These are phyloP conservation scores for Drosophila ambigua DNA, from an alignment of 1,140 invertebrate species.

Conservation along the genomic window DNA sequence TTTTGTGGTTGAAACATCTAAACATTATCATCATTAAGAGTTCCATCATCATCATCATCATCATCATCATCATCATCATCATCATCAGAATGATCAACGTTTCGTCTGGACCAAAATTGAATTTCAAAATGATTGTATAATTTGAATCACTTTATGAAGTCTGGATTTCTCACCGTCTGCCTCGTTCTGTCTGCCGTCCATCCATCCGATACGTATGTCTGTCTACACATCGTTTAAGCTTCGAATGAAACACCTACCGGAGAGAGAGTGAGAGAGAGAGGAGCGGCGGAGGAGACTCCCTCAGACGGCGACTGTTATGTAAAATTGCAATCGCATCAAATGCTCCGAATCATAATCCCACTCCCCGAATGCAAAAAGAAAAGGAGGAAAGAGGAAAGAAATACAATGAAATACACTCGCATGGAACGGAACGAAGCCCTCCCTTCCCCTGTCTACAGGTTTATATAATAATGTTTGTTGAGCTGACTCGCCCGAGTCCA, in stretches of 20 bases:
- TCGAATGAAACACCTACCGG: slow-evolving; percentile 55
- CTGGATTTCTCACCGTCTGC: slow-evolving; percentile 66
- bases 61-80: slow-evolving; percentile 32
- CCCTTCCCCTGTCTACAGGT: slow-evolving; percentile 37
- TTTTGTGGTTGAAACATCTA: slow-evolving; percentile 44
- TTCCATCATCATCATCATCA: slow-evolving; percentile 32
- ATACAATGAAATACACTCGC: slow-evolving; percentile 12
- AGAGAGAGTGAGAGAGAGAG: not conserved
- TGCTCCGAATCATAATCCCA: slow-evolving; percentile 53
- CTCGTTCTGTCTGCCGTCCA: slow-evolving; percentile 19
- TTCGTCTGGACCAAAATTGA: slow-evolving; percentile 77
- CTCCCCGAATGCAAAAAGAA: slow-evolving; percentile 11
- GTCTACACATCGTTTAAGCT: slow-evolving; percentile 72
- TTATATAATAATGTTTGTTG: slow-evolving; percentile 80
- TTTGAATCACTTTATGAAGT: slow-evolving; percentile 78
- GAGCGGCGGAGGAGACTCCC: not conserved
- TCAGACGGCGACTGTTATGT: slow-evolving; percentile 75
- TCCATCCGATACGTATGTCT: slow-evolving; percentile 47
- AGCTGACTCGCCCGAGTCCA: slow-evolving; percentile 23
- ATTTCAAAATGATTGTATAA: slow-evolving; percentile 83
- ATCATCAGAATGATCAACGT: slow-evolving; percentile 28
- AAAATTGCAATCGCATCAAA: slow-evolving; percentile 80
- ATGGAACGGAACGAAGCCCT: slow-evolving; percentile 44
- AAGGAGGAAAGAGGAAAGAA: slow-evolving; percentile 19
- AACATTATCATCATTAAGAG: slow-evolving; percentile 29